These are phyloP conservation scores for Coregonus sp. DNA, from an alignment of 2,797 vertebrate genomes.

Conservation along the genomic window DNA sequence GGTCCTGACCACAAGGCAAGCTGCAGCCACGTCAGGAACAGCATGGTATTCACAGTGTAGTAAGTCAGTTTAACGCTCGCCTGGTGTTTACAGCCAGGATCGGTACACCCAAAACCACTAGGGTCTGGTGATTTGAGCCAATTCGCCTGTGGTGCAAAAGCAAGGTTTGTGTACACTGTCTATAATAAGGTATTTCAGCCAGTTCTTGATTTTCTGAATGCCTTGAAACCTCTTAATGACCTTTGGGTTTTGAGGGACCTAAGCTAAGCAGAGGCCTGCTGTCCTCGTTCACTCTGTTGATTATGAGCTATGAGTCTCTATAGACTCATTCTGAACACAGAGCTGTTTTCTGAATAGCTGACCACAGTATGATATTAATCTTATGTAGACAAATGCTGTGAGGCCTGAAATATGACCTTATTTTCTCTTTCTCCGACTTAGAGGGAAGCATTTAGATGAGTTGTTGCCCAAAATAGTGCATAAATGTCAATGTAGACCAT, in stretches of 20 bases:
- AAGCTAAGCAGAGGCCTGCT: neutral
- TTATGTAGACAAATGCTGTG: neutral
- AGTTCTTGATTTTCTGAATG: neutral
- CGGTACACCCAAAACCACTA: neutral
- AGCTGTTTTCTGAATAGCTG: neutral
- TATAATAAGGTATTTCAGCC: neutral
- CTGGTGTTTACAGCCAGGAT: neutral
- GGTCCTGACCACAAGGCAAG: slow-evolving; percentile 6
- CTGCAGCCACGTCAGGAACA: neutral
- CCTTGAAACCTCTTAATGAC: neutral
- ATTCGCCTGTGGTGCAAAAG: neutral
- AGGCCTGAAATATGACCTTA: neutral
- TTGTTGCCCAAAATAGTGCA: neutral
- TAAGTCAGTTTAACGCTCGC: neutral
- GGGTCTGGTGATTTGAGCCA: no score
- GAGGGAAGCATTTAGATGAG: neutral
- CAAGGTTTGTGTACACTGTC: neutral
- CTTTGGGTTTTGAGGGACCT: neutral
- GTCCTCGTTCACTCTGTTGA: neutral
- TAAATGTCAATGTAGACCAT: neutral
- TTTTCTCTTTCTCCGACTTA: neutral
- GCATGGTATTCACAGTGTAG: neutral
- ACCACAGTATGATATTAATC: neutral
- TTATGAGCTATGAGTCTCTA: neutral
- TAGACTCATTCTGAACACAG: neutral